phyloP scores from a whole-genome alignment of 2,113 vertebrate species.

The Colaptes auratus region DNA sequence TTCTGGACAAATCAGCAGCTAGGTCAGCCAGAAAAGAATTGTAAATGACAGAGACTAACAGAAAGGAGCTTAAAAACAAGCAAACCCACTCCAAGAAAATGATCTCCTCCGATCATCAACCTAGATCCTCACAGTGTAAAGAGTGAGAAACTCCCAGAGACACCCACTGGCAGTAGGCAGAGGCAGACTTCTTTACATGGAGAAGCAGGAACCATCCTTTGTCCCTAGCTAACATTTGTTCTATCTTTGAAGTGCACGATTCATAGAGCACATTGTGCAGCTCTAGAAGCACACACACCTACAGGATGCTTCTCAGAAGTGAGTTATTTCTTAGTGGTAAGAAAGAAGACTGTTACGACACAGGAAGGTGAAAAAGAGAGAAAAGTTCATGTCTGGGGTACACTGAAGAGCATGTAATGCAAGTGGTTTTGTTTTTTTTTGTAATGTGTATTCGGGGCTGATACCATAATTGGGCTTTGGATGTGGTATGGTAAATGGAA shows the following conservation, averaged over 20 bases:
- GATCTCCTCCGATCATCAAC: background rate
- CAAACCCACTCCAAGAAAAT: background rate
- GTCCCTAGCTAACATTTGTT: background rate
- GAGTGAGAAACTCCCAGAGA: background rate
- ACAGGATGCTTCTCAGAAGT: background rate
- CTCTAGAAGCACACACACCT: background rate
- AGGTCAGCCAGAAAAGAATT: background rate
- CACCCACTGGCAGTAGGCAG: accelerated
- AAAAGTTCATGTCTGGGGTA: background rate
- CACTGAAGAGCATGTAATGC: background rate
- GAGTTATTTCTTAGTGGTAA: background rate
- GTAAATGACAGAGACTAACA: background rate
- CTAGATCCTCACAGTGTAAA: background rate
- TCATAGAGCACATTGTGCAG: background rate
- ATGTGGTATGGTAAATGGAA: background rate
- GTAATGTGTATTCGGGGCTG: background rate
- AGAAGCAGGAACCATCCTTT: background rate
- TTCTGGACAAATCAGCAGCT: background rate
- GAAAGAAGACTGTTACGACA: background rate
- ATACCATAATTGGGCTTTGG: background rate
- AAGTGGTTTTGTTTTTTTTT: conserved; percentile 14
- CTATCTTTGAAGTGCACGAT: background rate
- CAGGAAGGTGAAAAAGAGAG: background rate
- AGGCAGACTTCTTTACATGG: background rate
- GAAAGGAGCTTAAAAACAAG: background rate